Evolutionary conservation across 2,113 vertebrate genomes (phyloP), one percentile per base, ranked within the genome.

Genomic region (Ginglymostoma cirratum): DNA sequence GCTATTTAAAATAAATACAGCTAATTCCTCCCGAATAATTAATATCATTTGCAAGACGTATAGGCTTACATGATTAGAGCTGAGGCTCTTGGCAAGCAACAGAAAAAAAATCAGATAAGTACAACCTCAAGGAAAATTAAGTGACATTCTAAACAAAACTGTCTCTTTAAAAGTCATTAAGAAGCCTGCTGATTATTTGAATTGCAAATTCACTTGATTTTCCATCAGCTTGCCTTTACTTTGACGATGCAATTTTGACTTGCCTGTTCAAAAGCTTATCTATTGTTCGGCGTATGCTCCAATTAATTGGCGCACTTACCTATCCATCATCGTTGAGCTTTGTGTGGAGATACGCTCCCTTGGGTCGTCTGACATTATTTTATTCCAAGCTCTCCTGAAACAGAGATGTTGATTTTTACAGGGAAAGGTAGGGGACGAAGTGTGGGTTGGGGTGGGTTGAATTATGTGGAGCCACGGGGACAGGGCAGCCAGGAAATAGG

Each of bases 161-260:
- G 38, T 72, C n/a, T 72, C 67, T 95, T 95, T 95, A 94, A 69
- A 94, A 67, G 92, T 66, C 65, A 94, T 94, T 94, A 94, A 92
- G 38, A 23, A 69, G 65, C 34, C n/a, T 67, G n/a, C n/a, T 34
- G 2, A 69, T 69, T 69, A 66, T 94, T 45, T 94, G 65, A 94
- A 94, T 94, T 67, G 65, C 55, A 94, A 94, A 94, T 69, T 5
- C 92, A 23, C 65, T 7, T 38, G 85, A 87, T 38, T 66, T 93
- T 48, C 65, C 6, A 67, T 0, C 55, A 93, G 90, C 61, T 65
- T 21, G 23, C 24, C 6, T 93, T 93, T 93, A 93, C n/a, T 66
- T 66, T 38, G 86, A 38, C 90, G 61, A 93, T 38, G n/a, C n/a
- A 66, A 38, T 21, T 93, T 93, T 66, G 90, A 93, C 61, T 93